Evolutionary conservation across 2,113 vertebrate genomes (phyloP), one percentile per base, ranked within the genome.

Genomic region (Motacilla tschutschensis): DNA sequence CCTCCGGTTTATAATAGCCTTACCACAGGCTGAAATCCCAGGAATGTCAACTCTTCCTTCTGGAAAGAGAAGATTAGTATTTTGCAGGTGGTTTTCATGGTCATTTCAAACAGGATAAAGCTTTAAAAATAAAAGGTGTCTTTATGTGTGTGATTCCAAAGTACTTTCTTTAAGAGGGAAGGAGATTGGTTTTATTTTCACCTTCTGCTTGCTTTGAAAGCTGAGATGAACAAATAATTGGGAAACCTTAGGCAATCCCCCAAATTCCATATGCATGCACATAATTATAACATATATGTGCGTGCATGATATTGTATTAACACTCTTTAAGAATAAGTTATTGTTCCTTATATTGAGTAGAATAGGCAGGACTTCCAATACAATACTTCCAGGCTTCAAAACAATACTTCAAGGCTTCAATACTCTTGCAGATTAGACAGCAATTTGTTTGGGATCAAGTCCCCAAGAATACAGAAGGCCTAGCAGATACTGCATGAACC

Each of bases 401-500:
- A 22, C 6, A 33, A 13, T 18, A 15, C 70, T 47, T 51, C 25
- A 53, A 25, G 9, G 9, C 28, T 46, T 67, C 19, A 44, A 12
- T 9, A 57, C 18, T 10, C 28, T 62, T 47, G 40, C 47, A 59
- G 26, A 31, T 47, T 16, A 53, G n/a, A 12, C 11, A 75, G 53
- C 20, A 50, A 26, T 35, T 59, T 2, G 3, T 77, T 58, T n/a
- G 31, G 38, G 8, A 47, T 46, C n/a, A 35, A 63, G 16, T 17
- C 15, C 9, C 9, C 0, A 12, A 18, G 41, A 40, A 6, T 5
- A 22, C 15, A 33, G 78, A 31, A 67, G n/a, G 15, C 6, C 2
- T 22, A 19, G 24, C 21, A 43, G 38, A 9, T 50, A 21, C 46
- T 48, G 17, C 51, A 25, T 0, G 33, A 10, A 19, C 12, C 0